Percentiles rank a stretch among this genome's conserved stretches.
Conservation (phyloP, 2,797 vertebrate species). For the Pogonophryne albipinna region DNA sequence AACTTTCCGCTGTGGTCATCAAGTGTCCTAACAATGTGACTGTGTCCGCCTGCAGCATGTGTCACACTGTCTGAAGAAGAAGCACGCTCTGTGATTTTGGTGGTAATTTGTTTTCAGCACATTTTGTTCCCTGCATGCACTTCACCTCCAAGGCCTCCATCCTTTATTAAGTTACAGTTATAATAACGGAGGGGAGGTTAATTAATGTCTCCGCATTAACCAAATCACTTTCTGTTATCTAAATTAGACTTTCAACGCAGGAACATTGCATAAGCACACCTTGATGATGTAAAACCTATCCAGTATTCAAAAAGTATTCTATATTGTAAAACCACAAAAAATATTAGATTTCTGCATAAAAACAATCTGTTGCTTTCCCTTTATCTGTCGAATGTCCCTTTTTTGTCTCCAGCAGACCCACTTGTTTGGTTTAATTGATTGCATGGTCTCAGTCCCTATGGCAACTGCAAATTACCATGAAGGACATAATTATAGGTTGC, state of each 20-base stretch:
- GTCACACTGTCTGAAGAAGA: conserved; percentile 37
- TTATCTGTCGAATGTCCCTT: conserved; percentile 2
- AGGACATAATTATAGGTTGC: conserved; percentile 63
- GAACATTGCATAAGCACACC: not conserved
- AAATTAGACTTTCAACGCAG: conserved; percentile 22
- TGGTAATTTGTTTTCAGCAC: conserved; percentile 24
- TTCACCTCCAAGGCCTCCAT: conserved; percentile 15
- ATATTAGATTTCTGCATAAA: not conserved
- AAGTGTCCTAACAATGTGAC: conserved; percentile 47
- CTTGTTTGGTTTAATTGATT: conserved; percentile 53
- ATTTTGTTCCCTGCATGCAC: conserved; percentile 45
- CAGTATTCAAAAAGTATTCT: too few relatives aligned
- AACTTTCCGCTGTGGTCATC: conserved; percentile 56
- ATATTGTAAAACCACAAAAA: conserved; percentile 1
- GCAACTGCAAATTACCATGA: conserved; percentile 69
- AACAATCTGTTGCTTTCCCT: conserved; percentile 13
- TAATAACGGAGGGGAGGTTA: conserved; percentile 45
- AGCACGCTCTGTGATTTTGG: conserved; percentile 21
- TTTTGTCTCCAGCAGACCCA: conserved; percentile 17
- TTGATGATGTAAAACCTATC: conserved; percentile 26
- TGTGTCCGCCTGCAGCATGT: conserved; percentile 39
- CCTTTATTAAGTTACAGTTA: not conserved
- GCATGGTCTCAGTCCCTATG: conserved; percentile 68
- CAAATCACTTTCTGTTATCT: conserved; percentile 24
- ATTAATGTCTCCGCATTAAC: conserved; percentile 46